Conservation (phyloP, 1,140 invertebrate species). For the Drosophila eugracilis region DNA sequence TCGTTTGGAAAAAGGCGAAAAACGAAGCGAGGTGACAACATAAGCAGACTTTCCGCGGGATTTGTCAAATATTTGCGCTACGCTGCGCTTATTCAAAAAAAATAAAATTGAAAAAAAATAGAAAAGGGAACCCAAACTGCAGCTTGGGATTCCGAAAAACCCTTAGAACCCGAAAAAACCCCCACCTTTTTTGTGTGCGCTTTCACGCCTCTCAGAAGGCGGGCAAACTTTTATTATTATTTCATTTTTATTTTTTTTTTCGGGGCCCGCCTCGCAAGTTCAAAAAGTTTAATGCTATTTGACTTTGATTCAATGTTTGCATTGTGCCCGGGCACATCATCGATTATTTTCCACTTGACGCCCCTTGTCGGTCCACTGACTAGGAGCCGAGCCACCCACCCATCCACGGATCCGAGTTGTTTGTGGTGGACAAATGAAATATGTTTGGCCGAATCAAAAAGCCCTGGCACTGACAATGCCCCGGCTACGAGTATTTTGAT, state of each 20-base stretch:
- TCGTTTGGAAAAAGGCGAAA: constrained; percentile 3
- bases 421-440: constrained; percentile 56
- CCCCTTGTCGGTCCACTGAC: constrained; percentile 28
- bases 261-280: constrained; percentile 57
- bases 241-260: constrained; percentile 50
- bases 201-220: constrained; percentile 58
- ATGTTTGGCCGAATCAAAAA: constrained; percentile 52
- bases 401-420: constrained; percentile 25
- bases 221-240: constrained; percentile 55
- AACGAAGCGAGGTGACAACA: constrained; percentile 68
- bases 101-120: constrained; percentile 6
- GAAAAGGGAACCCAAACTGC: constrained; percentile 33
- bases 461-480: constrained; percentile 36
- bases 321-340: constrained; percentile 61
- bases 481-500: constrained; percentile 42
- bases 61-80: constrained; percentile 82
- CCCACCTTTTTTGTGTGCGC: constrained; percentile 22
- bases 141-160: constrained; percentile 34
- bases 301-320: constrained; percentile 83
- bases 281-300: constrained; percentile 81
- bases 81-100: constrained; percentile 71
- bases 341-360: constrained; percentile 67
- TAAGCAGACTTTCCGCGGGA: constrained; percentile 80
- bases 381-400: not conserved
- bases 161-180: constrained; percentile 18